Percentiles rank a stretch among this genome's conserved stretches.
Evolutionary conservation across 2,797 vertebrate species (phyloP).

Genomic region (Distichodus sexfasciatus): DNA sequence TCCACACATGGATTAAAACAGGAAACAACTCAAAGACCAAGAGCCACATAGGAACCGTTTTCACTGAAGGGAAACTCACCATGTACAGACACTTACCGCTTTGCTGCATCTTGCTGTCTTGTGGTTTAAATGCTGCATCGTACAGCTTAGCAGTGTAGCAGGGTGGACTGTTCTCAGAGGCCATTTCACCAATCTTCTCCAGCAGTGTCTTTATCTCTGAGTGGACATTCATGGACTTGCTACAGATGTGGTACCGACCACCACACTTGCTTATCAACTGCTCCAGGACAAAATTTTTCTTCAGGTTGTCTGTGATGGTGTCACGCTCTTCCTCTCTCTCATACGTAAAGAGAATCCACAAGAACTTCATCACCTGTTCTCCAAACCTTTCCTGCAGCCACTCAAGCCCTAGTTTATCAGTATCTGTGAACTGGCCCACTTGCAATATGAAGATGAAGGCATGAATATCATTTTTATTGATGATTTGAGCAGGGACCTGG

Average conservation of each 20-base stretch:
- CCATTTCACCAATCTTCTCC: neutral
- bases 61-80: too few relatives aligned
- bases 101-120: too few relatives aligned
- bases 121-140: too few relatives aligned
- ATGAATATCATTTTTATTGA: slow-evolving; percentile 5
- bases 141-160: slow-evolving; percentile 13
- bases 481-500: neutral
- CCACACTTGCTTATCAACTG: neutral
- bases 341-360: slow-evolving; percentile 24
- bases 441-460: slow-evolving; percentile 17
- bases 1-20: too few relatives aligned
- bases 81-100: too few relatives aligned
- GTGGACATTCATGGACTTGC: slow-evolving; percentile 26
- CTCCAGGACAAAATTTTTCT: slow-evolving; percentile 6
- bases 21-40: too few relatives aligned
- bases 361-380: neutral
- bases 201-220: slow-evolving; percentile 11
- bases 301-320: slow-evolving; percentile 19
- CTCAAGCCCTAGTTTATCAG: neutral
- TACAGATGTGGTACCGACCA: slow-evolving; percentile 8
- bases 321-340: neutral
- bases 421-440: neutral
- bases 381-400: slow-evolving; percentile 15
- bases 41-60: too few relatives aligned
- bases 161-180: neutral